These are phyloP conservation scores for Ptiloglossa arizonensis DNA, from an alignment of 1,140 invertebrate genomes.

Conservation along the genomic window DNA sequence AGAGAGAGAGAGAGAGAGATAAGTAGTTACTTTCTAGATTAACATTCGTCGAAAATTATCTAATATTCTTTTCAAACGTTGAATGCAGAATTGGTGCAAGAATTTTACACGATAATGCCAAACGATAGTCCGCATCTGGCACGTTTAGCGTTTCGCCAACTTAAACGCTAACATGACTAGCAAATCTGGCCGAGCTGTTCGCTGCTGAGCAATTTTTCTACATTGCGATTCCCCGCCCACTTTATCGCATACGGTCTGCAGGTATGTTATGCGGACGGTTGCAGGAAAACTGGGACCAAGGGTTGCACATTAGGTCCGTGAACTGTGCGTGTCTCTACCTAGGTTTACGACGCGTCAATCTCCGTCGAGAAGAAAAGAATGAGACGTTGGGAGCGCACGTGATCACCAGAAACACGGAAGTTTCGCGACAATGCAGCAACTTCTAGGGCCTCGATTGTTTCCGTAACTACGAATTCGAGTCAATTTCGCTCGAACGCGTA, in stretches of 20 bases:
- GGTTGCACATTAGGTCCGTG: not conserved
- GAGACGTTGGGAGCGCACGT: not conserved
- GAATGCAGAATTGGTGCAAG: no score
- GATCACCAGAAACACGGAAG: not conserved
- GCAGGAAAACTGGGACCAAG: not conserved
- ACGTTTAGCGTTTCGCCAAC: not conserved
- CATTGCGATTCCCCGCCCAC: conserved; percentile 1
- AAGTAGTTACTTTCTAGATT: not conserved
- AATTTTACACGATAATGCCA: not conserved
- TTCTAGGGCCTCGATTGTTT: not conserved
- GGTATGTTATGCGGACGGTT: not conserved
- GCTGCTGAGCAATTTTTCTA: not conserved
- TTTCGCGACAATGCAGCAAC: not conserved
- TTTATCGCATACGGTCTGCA: not conserved
- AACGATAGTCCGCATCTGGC: not conserved
- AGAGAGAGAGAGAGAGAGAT: not conserved
- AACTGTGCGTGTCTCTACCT: not conserved
- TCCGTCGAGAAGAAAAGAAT: not conserved
- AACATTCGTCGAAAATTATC: no score
- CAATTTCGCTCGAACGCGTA: no score
- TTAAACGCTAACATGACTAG: not conserved
- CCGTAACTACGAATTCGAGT: not conserved
- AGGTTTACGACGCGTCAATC: not conserved
- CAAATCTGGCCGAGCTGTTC: not conserved
- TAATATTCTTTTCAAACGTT: no score